Conservation (phyloP, 2,888 invertebrate genomes). For the Molanna angustata region DNA sequence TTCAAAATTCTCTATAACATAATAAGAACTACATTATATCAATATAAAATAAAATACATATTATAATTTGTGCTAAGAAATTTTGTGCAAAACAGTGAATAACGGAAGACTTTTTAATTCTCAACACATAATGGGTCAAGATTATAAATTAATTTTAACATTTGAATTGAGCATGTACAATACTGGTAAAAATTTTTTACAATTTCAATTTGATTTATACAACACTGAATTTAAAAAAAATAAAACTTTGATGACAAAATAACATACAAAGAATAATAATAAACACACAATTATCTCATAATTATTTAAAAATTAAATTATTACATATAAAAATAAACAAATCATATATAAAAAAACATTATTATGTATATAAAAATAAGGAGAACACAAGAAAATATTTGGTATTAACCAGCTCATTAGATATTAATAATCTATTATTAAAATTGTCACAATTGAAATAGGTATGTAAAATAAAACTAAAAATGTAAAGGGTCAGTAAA, state of each 20-base stretch:
- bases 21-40: too few relatives aligned
- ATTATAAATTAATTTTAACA: slow-evolving; percentile 17
- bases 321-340: too few relatives aligned
- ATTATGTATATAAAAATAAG: too few relatives aligned
- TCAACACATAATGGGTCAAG: slow-evolving; percentile 19
- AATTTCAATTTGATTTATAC: neutral
- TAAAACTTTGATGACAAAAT: slow-evolving; percentile 3
- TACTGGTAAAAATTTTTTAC: slow-evolving; percentile 26
- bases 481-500: too few relatives aligned
- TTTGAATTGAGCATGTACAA: slow-evolving; percentile 27
- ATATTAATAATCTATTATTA: too few relatives aligned
- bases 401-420: too few relatives aligned
- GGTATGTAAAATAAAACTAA: too few relatives aligned
- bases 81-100: slow-evolving; percentile 51
- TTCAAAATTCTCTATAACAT: too few relatives aligned
- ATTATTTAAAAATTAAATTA: neutral
- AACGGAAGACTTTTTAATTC: slow-evolving; percentile 55
- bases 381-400: too few relatives aligned
- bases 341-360: too few relatives aligned
- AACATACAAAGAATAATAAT: slow-evolving; percentile 8
- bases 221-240: neutral
- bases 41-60: slow-evolving; percentile 25
- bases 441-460: too few relatives aligned
- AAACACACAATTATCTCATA: neutral
- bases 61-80: slow-evolving; percentile 30